These are phyloP conservation scores for Belonocnema kinseyi DNA, from an alignment of 1,140 invertebrate species.

Conservation along the genomic window DNA sequence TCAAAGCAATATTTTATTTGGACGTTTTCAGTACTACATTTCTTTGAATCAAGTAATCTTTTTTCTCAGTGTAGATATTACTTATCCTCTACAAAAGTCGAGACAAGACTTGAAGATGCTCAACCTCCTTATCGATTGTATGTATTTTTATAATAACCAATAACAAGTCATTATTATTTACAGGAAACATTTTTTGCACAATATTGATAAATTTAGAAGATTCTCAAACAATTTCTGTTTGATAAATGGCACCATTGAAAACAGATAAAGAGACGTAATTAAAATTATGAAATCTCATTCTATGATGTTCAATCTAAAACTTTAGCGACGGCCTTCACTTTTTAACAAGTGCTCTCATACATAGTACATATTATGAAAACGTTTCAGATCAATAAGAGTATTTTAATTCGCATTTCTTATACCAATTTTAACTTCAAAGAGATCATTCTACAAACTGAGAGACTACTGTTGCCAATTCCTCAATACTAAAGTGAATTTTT, in stretches of 20 bases:
- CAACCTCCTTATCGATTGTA: too few relatives aligned
- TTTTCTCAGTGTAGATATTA: too few relatives aligned
- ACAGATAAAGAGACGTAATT: background rate
- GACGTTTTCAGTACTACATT: too few relatives aligned
- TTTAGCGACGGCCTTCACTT: background rate
- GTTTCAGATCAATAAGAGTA: background rate
- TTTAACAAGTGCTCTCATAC: background rate
- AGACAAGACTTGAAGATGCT: too few relatives aligned
- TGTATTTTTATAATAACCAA: too few relatives aligned
- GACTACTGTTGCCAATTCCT: background rate
- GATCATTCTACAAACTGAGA: constrained; percentile 5
- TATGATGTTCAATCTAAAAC: background rate
- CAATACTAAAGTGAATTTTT: too few relatives aligned
- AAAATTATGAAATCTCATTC: constrained; percentile 9
- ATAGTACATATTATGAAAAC: background rate
- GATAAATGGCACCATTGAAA: background rate
- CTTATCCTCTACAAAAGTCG: too few relatives aligned
- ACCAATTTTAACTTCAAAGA: background rate
- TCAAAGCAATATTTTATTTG: too few relatives aligned
- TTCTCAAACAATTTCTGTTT: constrained; percentile 14
- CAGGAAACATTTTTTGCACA: constrained; percentile 32
- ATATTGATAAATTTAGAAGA: constrained; percentile 24
- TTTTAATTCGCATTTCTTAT: background rate
- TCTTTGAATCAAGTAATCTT: too few relatives aligned
- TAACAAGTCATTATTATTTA: constrained; percentile 2